Conservation (phyloP, 2,113 vertebrate species). For the Elachura formosa region DNA sequence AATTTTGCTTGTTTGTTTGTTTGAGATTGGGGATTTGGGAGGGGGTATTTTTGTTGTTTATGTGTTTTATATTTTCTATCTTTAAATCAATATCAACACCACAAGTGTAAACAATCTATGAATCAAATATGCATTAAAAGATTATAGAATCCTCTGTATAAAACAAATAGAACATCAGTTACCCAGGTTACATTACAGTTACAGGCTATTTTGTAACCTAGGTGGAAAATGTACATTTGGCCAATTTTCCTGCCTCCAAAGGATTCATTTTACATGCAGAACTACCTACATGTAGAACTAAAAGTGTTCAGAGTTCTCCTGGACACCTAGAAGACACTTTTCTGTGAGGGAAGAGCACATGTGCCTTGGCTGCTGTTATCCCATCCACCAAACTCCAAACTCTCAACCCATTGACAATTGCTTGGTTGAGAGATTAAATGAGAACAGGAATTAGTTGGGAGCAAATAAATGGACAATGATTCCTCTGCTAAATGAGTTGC, state of each 20-base stretch:
- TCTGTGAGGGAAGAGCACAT: fast-evolving
- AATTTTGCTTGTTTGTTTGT: neutral
- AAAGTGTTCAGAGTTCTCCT: neutral
- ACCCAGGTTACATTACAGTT: neutral
- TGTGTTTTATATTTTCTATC: neutral
- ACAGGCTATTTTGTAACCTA: neutral
- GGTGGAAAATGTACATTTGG: neutral
- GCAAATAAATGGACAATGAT: neutral
- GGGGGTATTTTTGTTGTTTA: fast-evolving
- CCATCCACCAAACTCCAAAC: neutral
- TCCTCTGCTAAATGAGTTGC: too few relatives aligned
- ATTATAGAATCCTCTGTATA: neutral
- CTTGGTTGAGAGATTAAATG: neutral
- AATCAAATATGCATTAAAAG: neutral
- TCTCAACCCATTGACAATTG: neutral
- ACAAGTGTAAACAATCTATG: neutral
- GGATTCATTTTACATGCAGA: neutral
- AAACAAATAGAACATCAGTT: neutral
- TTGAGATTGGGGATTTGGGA: neutral
- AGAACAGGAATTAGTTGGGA: neutral
- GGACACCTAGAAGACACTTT: neutral
- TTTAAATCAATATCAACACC: neutral
- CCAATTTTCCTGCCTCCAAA: neutral
- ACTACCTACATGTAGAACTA: neutral
- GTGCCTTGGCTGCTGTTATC: neutral